Evolutionary conservation across 2,888 invertebrate species (phyloP).

Genomic region (Orchesella flavescens): DNA sequence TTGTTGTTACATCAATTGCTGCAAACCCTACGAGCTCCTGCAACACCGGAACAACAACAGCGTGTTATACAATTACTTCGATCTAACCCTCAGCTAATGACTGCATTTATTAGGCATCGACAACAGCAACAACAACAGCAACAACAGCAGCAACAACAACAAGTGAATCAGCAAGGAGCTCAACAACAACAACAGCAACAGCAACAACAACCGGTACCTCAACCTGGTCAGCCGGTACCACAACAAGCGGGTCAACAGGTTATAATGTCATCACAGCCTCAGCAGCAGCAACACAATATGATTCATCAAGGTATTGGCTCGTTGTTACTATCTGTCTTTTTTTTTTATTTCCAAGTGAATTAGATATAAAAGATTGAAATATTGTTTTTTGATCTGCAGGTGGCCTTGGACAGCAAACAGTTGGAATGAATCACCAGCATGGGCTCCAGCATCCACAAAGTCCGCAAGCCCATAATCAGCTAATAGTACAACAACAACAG

Average conservation of each 20-base stretch:
- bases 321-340: not conserved
- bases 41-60: constrained; percentile 92
- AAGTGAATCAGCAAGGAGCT: constrained; percentile 76
- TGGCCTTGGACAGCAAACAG: constrained; percentile 68
- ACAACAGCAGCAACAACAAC: constrained; percentile 71
- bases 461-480: constrained; percentile 72
- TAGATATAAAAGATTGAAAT: not conserved
- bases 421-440: constrained; percentile 70
- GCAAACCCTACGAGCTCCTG: constrained; percentile 91
- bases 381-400: constrained; percentile 36
- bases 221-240: constrained; percentile 63
- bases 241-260: constrained; percentile 66
- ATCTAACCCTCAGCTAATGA: constrained; percentile 95
- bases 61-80: constrained; percentile 91
- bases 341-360: not conserved
- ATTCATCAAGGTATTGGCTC: constrained; percentile 67
- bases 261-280: constrained; percentile 71
- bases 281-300: constrained; percentile 71
- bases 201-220: constrained; percentile 71
- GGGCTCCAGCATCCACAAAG: constrained; percentile 70
- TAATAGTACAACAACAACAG: constrained; percentile 73
- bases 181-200: constrained; percentile 78
- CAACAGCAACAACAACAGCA: constrained; percentile 76
- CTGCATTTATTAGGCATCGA: constrained; percentile 92
- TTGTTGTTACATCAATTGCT: constrained; percentile 84